Percentiles rank a stretch among this genome's conserved stretches.
Evolutionary conservation across 2,113 vertebrate species (phyloP).

Genomic region (Sturnira hondurensis): DNA sequence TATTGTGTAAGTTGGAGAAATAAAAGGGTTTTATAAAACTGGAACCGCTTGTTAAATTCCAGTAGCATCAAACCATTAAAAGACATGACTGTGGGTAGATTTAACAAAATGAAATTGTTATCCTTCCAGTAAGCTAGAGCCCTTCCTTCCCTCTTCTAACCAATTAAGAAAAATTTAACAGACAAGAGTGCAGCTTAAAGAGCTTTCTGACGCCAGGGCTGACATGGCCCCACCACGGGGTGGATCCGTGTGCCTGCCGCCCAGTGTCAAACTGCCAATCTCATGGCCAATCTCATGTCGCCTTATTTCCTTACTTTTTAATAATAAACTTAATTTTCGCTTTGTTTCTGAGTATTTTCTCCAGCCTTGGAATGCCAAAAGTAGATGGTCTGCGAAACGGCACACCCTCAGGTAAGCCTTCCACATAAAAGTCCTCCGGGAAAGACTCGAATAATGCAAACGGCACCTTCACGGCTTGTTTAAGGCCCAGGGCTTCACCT

Average conservation of each 20-base stretch:
- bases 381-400: constrained; percentile 85
- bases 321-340: constrained; percentile 85
- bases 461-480: constrained; percentile 81
- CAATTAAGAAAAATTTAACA: not conserved
- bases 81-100: not conserved
- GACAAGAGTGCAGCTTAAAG: not conserved
- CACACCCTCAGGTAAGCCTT: constrained; percentile 85
- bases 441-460: constrained; percentile 84
- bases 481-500: constrained; percentile 84
- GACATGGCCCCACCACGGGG: not conserved
- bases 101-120: not conserved
- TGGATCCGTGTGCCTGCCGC: not conserved
- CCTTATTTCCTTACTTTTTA: constrained; percentile 80
- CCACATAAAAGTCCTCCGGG: constrained; percentile 81
- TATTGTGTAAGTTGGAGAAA: not conserved
- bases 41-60: not conserved
- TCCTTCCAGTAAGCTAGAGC: not conserved
- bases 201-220: not conserved
- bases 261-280: not conserved
- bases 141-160: not conserved
- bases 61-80: not conserved
- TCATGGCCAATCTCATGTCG: not conserved
- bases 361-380: constrained; percentile 86
- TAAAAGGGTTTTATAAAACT: not conserved
- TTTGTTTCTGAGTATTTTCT: constrained; percentile 86